Conservation (phyloP, 2,113 vertebrate genomes). For the Pterocles burchelli region DNA sequence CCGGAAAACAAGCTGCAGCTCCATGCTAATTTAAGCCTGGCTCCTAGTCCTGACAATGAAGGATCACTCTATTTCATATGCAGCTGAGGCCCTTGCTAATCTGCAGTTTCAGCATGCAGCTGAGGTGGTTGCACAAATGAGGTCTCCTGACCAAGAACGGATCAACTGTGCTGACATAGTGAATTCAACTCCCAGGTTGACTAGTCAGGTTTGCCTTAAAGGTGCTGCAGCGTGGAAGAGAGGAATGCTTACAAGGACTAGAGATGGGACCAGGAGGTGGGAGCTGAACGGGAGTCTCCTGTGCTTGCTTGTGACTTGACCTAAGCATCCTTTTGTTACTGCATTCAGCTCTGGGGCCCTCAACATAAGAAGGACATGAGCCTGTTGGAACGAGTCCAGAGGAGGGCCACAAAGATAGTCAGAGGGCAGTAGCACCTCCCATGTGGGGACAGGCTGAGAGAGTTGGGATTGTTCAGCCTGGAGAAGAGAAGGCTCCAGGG, state of each 20-base stretch:
- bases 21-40: background rate
- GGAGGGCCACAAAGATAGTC: too few species aligned
- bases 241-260: background rate
- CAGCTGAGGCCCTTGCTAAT: background rate
- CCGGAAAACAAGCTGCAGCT: background rate
- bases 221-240: background rate
- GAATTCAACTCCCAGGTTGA: background rate
- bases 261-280: background rate
- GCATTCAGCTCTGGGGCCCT: too few species aligned
- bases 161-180: background rate
- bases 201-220: background rate
- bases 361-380: too few species aligned
- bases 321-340: background rate
- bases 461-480: too few species aligned
- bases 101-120: background rate
- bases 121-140: background rate
- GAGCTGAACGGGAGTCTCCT: rapidly evolving
- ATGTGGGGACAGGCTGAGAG: too few species aligned
- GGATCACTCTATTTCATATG: background rate
- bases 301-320: background rate
- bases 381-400: too few species aligned
- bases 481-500: too few species aligned
- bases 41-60: background rate
- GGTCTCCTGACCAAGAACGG: background rate
- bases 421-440: too few species aligned